phyloP scores from a whole-genome alignment of 2,113 vertebrate species.

The Ahaetulla prasina region DNA sequence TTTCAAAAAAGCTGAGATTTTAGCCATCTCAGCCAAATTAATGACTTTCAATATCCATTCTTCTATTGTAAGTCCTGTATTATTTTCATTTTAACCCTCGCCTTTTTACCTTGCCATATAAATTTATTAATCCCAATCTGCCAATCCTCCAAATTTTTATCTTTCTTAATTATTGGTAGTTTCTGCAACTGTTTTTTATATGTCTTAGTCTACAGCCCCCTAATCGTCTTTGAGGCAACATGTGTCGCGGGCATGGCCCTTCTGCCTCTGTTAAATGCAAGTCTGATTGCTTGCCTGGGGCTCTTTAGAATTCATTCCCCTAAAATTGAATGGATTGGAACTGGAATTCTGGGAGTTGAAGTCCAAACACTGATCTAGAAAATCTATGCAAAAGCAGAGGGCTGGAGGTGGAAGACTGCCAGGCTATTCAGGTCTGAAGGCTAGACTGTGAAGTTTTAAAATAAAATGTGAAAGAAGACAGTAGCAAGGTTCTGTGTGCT shows the following conservation, averaged over 20 bases:
- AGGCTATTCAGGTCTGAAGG: background rate
- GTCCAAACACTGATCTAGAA: background rate
- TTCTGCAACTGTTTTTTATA: too few relatives aligned
- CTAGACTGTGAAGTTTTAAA: background rate
- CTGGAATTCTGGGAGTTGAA: background rate
- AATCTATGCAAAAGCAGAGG: background rate
- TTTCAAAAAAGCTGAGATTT: too few relatives aligned
- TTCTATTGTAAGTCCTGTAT: too few relatives aligned
- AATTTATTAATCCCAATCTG: too few relatives aligned
- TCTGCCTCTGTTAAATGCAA: background rate
- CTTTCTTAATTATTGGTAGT: too few relatives aligned
- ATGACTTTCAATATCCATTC: too few relatives aligned
- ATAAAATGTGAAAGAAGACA: background rate
- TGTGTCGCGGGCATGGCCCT: background rate
- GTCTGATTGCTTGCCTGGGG: background rate
- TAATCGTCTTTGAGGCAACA: background rate
- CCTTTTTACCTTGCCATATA: too few relatives aligned
- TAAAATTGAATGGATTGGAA: background rate
- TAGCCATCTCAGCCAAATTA: too few relatives aligned
- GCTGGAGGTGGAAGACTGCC: background rate
- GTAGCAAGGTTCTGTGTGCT: background rate
- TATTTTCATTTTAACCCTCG: too few relatives aligned
- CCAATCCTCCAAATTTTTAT: too few relatives aligned
- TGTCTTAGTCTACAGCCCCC: too few relatives aligned
- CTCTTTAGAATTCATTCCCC: background rate